Conservation (phyloP, 1,140 invertebrate species). For the Epicauta chinensis region DNA sequence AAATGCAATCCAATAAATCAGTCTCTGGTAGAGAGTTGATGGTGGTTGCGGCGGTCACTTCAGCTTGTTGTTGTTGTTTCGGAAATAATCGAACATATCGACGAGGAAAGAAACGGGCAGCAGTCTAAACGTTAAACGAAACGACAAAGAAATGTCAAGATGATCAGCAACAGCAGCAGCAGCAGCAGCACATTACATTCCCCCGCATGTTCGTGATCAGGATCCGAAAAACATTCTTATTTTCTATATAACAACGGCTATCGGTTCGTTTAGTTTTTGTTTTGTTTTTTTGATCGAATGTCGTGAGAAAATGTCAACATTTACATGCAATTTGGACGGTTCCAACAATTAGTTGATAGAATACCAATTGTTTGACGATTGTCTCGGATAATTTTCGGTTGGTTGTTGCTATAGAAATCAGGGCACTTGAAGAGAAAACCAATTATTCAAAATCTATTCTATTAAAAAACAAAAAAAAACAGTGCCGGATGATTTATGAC, state of each 20-base stretch:
- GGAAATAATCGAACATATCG: not conserved
- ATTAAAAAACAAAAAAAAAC: not conserved
- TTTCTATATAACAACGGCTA: not conserved
- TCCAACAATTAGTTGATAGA: too few species aligned
- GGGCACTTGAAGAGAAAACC: too few species aligned
- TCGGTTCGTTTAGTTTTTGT: not conserved
- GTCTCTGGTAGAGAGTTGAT: conserved; percentile 8
- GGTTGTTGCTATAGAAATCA: too few species aligned
- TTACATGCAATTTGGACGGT: conserved; percentile 6
- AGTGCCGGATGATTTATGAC: conserved; percentile 9
- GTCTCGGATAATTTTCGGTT: too few species aligned
- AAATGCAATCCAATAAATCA: conserved; percentile 22
- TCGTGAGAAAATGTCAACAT: conserved; percentile 22
- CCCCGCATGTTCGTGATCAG: conserved; percentile 18
- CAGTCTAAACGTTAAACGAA: too few species aligned
- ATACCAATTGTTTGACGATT: too few species aligned
- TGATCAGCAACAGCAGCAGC: conserved; percentile 9
- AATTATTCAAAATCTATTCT: too few species aligned
- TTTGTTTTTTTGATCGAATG: not conserved
- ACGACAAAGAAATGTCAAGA: too few species aligned
- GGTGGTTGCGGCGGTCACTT: conserved; percentile 1
- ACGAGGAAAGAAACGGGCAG: not conserved
- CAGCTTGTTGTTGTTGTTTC: not conserved
- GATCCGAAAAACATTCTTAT: conserved; percentile 11
- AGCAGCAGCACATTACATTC: conserved; percentile 10